These are phyloP conservation scores for Ophion costatus DNA, from an alignment of 2,888 invertebrate genomes.

Conservation along the genomic window DNA sequence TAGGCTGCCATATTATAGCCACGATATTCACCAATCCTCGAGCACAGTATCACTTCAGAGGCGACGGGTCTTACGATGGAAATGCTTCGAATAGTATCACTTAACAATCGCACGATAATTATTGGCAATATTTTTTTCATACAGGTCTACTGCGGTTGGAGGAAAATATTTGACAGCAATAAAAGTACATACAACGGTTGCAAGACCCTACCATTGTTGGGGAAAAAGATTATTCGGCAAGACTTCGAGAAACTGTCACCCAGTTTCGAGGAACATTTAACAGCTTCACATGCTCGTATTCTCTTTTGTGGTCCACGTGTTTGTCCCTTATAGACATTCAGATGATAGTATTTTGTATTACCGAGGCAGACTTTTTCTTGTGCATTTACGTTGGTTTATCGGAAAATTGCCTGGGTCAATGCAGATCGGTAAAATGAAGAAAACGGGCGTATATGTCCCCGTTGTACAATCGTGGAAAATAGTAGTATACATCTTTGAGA, in stretches of 20 bases:
- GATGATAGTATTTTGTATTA: conserved; percentile 7
- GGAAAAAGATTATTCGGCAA: not conserved
- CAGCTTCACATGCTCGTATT: not conserved
- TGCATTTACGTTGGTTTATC: conserved; percentile 33
- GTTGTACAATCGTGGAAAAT: conserved; percentile 52
- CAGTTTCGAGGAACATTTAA: not conserved
- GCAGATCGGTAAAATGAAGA: conserved; percentile 26
- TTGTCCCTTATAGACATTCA: not conserved
- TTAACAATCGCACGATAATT: not conserved
- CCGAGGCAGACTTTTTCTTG: conserved; percentile 1
- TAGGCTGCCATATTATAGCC: conserved; percentile 7
- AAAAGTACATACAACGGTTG: not conserved
- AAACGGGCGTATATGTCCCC: conserved; percentile 39
- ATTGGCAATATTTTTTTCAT: not conserved
- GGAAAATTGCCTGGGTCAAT: not conserved
- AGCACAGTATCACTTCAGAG: not conserved
- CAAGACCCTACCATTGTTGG: not conserved
- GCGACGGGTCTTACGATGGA: not conserved
- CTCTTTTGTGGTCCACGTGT: not conserved
- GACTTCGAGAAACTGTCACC: not conserved
- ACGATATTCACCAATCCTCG: conserved; percentile 69
- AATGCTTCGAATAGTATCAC: not conserved
- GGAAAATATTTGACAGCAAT: not conserved
- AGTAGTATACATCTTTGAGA: conserved; percentile 14
- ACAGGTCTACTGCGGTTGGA: not conserved